Evolutionary conservation across 2,888 invertebrate species (phyloP).

Genomic region (Thereva unica): DNA sequence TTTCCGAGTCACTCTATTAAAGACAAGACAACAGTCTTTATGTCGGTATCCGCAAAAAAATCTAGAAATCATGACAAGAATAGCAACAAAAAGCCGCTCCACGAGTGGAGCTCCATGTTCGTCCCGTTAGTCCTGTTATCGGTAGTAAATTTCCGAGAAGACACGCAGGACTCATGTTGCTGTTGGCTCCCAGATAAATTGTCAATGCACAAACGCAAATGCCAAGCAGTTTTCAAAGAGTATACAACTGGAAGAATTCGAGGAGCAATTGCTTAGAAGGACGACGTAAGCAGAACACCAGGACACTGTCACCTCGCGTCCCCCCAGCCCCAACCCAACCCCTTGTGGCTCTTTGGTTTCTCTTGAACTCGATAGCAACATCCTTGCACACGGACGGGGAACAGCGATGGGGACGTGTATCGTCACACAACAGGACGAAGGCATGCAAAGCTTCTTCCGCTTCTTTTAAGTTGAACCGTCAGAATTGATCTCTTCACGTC

Average conservation of each 20-base stretch:
- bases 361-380: no score
- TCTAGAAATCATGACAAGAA: slow-evolving; percentile 24
- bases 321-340: not conserved
- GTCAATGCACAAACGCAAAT: slow-evolving; percentile 39
- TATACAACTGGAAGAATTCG: slow-evolving; percentile 25
- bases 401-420: not conserved
- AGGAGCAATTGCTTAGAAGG: slow-evolving; percentile 25
- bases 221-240: slow-evolving; percentile 34
- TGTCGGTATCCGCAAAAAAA: slow-evolving; percentile 17
- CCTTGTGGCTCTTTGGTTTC: no score
- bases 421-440: not conserved
- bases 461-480: slow-evolving; percentile 19
- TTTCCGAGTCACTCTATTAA: slow-evolving; percentile 15
- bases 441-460: slow-evolving; percentile 10
- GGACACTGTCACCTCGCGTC: slow-evolving; percentile 2
- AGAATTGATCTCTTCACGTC: slow-evolving; percentile 35
- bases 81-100: slow-evolving; percentile 26
- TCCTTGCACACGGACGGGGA: no score
- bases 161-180: slow-evolving; percentile 36
- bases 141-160: slow-evolving; percentile 21
- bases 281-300: no score
- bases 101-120: slow-evolving; percentile 5
- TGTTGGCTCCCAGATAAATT: slow-evolving; percentile 35
- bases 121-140: not conserved
- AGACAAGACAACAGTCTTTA: slow-evolving; percentile 27